Percentiles rank a stretch among this genome's conserved stretches.
Conservation (phyloP, 2,888 invertebrate species). For the Pedicia rivosa region DNA sequence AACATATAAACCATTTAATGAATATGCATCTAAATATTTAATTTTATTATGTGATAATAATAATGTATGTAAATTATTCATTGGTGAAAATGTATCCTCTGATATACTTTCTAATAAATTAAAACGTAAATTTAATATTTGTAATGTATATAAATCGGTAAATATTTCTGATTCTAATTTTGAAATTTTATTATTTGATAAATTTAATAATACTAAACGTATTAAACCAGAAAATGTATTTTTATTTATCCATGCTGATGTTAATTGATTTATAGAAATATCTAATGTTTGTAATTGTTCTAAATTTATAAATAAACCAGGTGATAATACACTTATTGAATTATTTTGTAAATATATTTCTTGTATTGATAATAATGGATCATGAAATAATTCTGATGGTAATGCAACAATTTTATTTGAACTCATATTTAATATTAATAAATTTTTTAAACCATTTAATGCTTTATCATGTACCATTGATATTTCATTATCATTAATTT, state of each 20-base stretch:
- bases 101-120: constrained; percentile 71
- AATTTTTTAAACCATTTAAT: constrained; percentile 58
- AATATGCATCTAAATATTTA: constrained; percentile 68
- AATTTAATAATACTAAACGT: constrained; percentile 69
- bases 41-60: constrained; percentile 75
- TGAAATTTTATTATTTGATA: constrained; percentile 70
- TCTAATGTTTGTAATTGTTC: constrained; percentile 68
- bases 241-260: constrained; percentile 72
- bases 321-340: constrained; percentile 71
- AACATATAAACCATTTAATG: constrained; percentile 76
- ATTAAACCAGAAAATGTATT: constrained; percentile 78
- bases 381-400: constrained; percentile 70
- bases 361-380: constrained; percentile 61
- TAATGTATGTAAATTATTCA: constrained; percentile 83
- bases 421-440: constrained; percentile 76
- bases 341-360: constrained; percentile 86
- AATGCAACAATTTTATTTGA: constrained; percentile 80
- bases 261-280: constrained; percentile 70
- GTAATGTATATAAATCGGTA: constrained; percentile 69
- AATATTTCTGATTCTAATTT: constrained; percentile 72
- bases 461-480: constrained; percentile 76
- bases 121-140: constrained; percentile 70
- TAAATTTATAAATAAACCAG: constrained; percentile 71
- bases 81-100: constrained; percentile 75
- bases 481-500: constrained; percentile 77